These are phyloP conservation scores for Clistopyga incitator DNA, from an alignment of 2,888 invertebrate species.

Conservation along the genomic window DNA sequence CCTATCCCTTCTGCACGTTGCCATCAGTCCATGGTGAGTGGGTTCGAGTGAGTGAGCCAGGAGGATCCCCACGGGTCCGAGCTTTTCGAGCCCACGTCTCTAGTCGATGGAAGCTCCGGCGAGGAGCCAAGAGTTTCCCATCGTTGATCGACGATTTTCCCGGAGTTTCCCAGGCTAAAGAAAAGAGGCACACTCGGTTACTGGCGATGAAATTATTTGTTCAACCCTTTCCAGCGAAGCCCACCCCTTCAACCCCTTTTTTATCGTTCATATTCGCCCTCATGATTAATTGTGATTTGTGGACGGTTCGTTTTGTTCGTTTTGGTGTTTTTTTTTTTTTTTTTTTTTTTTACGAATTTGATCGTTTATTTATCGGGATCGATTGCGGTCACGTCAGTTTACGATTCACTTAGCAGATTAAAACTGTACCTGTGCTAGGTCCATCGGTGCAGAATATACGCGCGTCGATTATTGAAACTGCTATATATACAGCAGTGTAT, in stretches of 20 bases:
- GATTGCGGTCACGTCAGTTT: constrained; percentile 37
- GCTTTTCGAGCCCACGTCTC: constrained; percentile 4
- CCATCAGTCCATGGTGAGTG: constrained; percentile 82
- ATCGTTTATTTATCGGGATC: background rate
- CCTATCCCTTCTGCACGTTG: constrained; percentile 78
- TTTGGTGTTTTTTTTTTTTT: no score
- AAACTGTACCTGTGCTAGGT: constrained; percentile 19
- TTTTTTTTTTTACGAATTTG: background rate
- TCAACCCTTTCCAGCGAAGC: background rate
- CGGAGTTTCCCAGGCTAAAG: constrained; percentile 24
- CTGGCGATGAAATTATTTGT: constrained; percentile 41
- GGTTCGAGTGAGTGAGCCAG: constrained; percentile 68
- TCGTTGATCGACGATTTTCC: constrained; percentile 39
- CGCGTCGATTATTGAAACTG: constrained; percentile 20
- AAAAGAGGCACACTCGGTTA: constrained; percentile 12
- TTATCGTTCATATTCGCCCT: background rate
- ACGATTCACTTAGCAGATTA: constrained; percentile 68
- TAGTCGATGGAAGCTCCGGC: constrained; percentile 11
- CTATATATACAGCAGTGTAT: constrained; percentile 10
- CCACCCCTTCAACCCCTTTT: background rate
- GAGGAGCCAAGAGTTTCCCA: constrained; percentile 12
- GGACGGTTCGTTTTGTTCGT: no score
- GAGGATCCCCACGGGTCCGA: background rate
- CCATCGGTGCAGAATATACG: constrained; percentile 10
- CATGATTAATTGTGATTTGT: constrained; percentile 24